Evolutionary conservation across 2,797 vertebrate genomes (phyloP), one percentile per base, ranked within the genome.

Genomic region (Darevskia mixta): DNA sequence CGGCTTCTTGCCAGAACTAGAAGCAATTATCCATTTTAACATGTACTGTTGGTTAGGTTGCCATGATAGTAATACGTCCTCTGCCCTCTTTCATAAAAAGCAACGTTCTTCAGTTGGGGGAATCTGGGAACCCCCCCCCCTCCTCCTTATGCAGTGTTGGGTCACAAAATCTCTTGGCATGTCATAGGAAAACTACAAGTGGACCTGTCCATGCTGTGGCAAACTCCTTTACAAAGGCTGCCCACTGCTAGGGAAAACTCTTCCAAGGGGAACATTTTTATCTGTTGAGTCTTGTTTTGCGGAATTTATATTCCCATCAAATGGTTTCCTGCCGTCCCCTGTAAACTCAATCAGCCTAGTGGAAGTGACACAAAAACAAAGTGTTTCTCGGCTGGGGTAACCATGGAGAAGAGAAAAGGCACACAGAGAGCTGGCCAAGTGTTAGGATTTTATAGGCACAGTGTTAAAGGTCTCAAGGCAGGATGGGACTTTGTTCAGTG

Each of bases 1-100:
- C 93, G 95, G 78, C 79, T 61, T 3, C 43, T 7, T 82, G 11
- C 71, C 86, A 41, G 88, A 81, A 84, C 38, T 64, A 87, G 25
- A 88, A 29, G 0, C 0, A 83, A 3, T 0, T 82, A 86, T 38
- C n/a, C 32, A 88, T 1, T 79, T 86, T 1, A 79, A 90, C 58
- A 1, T 9, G 77, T 25, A 83, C 83, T 25, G n/a, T 18, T 89
- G 71, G 1, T n/a, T 85, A 86, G 82, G 20, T 78, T 61, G 79
- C 87, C 90, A 20, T 41, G 10, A 4, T 66, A 2, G 58, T 86
- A 43, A 0, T 45, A 61, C 72, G 23, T 1, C 18, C 8, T 35
- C 9, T 49, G 10, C 29, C 5, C n/a, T 10, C 73, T 88, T 92
- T 89, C 83, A 27, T 72, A 61, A 32, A 89, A 38, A 86, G 45